Conservation (phyloP, 2,888 invertebrate species). For the Dione vanillae region DNA sequence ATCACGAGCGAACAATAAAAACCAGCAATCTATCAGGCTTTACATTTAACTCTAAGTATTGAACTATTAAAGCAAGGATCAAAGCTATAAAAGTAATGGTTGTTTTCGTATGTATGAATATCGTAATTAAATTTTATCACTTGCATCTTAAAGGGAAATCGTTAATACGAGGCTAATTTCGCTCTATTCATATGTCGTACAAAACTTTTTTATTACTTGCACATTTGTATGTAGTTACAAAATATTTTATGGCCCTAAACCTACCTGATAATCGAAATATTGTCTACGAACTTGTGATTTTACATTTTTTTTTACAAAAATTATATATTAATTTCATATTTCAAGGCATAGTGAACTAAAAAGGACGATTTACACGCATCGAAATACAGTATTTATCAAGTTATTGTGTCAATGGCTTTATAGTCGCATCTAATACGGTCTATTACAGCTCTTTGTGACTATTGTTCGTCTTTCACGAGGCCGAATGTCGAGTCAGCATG, state of each 20-base stretch:
- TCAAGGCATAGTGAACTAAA: conserved; percentile 14
- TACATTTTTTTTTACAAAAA: too few species aligned
- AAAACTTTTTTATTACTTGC: conserved; percentile 41
- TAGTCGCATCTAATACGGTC: conserved; percentile 68
- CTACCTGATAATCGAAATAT: not conserved
- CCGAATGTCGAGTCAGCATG: conserved; percentile 68
- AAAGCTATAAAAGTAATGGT: conserved; percentile 60
- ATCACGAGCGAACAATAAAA: conserved; percentile 31
- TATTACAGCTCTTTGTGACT: conserved; percentile 64
- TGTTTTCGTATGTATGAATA: conserved; percentile 56
- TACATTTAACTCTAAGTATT: conserved; percentile 46
- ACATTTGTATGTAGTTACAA: conserved; percentile 21
- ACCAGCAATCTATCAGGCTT: conserved; percentile 38
- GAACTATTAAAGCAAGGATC: conserved; percentile 67
- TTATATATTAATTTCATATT: too few species aligned
- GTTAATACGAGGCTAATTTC: conserved; percentile 58
- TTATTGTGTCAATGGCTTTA: conserved; percentile 67
- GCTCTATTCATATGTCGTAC: conserved; percentile 54
- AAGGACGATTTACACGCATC: conserved; percentile 42
- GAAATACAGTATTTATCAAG: conserved; percentile 68
- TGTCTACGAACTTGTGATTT: not conserved
- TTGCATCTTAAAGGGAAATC: conserved; percentile 60
- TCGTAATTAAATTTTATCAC: conserved; percentile 71
- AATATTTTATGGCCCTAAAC: conserved; percentile 1
- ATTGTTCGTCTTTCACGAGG: conserved; percentile 63